Percentiles rank a stretch among this genome's conserved stretches.
Evolutionary conservation across 2,113 vertebrate species (phyloP).

Genomic region (Neotoma lepida): DNA sequence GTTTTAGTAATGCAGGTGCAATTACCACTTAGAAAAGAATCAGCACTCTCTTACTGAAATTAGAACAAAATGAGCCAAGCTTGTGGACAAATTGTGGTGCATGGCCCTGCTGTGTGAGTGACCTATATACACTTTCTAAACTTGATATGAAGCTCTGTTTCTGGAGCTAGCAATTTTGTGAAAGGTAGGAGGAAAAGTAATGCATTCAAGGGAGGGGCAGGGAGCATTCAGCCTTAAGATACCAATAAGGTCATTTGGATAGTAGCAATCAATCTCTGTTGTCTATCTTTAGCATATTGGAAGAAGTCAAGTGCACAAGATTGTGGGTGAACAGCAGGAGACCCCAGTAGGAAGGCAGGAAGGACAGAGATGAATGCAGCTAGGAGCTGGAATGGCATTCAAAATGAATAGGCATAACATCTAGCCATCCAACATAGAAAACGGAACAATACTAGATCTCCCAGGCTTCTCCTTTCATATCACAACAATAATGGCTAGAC

Average conservation of each 20-base stretch:
- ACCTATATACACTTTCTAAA: slow-evolving; percentile 74
- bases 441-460: neutral
- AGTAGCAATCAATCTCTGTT: neutral
- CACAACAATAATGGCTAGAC: neutral
- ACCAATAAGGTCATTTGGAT: neutral
- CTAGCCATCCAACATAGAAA: neutral
- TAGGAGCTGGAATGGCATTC: neutral
- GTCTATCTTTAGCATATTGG: neutral
- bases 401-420: neutral
- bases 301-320: neutral
- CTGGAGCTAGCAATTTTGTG: slow-evolving; percentile 6
- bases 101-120: slow-evolving; percentile 64
- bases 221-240: neutral
- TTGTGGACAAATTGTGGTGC: slow-evolving; percentile 65
- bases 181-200: slow-evolving; percentile 11
- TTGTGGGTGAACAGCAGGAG: neutral
- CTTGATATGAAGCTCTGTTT: slow-evolving; percentile 42
- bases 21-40: slow-evolving; percentile 75
- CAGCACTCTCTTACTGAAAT: slow-evolving; percentile 72
- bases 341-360: neutral
- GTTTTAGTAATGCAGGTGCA: slow-evolving; percentile 65
- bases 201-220: neutral
- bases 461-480: neutral
- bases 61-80: slow-evolving; percentile 69
- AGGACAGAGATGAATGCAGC: neutral